Base-by-base conservation (phyloP, 2,113 vertebrate species). In the Crotalus helleri region DNA sequence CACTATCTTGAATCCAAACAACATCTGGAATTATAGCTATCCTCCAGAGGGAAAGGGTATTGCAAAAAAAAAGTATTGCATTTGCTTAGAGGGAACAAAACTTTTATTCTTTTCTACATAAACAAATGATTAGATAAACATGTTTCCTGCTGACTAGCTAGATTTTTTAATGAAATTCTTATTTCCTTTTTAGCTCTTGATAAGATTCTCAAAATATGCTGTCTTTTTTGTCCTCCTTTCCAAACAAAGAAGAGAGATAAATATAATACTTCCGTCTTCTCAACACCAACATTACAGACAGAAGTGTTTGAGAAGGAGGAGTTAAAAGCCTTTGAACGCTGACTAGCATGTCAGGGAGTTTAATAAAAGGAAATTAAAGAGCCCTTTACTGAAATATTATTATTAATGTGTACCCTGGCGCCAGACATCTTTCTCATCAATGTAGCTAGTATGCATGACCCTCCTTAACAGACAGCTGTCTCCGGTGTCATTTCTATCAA, bases 381-480 rank as follows among this genome's bases (percentile, higher is more conserved):
- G 92, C 92, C 81, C 88, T 93, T 93, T 61, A 94, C 58, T 85
- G 96, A 95, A 93, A 90, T 92, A 87, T 91, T 85, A 92, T 89
- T 81, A 93, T 94, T 89, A 93, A 89, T 93, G 91, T 95, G 53
- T 74, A 89, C 88, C 91, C 94, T 94, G 95, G 91, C 69, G 88
- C 93, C 95, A 92, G 95, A 97, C 94, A 93, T 97, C 96, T 92
- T 95, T 97, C 98, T 97, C 97, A 95, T 97, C 98, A 95, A 94
- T 86, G 96, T 96, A 97, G 96, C 94, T 96, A 94, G 95, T 97
- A 96, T 96, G 97, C 94, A 94, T 85, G 91, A 94, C 96, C 96
- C 95, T 54, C 95, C 94, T 92, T 95, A 97, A 97, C 94, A 98
- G 98, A 98, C 98, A 97, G 97, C 96, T 97, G 97, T 96, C 98